phyloP scores from a whole-genome alignment of 2,888 invertebrate genomes.

The Lasius fuliginosus region DNA sequence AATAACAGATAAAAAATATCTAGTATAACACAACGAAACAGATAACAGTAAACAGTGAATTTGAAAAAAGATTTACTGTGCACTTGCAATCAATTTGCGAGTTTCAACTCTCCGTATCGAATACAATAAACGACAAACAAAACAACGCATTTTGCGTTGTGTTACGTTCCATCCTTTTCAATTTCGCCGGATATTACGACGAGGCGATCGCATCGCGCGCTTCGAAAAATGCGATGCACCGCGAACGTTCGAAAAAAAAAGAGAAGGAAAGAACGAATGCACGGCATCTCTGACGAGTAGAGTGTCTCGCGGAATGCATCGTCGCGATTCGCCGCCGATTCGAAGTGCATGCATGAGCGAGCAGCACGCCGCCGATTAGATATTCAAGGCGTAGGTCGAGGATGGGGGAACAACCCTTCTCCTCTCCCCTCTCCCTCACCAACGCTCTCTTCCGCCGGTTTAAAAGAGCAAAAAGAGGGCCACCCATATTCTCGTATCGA shows the following conservation, averaged over 20 bases:
- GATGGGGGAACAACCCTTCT: slow-evolving; percentile 43
- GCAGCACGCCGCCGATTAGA: slow-evolving; percentile 74
- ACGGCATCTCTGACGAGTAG: slow-evolving; percentile 52
- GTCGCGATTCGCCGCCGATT: slow-evolving; percentile 48
- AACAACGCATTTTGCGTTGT: slow-evolving; percentile 35
- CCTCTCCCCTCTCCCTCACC: slow-evolving; percentile 34
- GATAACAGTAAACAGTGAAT: neutral
- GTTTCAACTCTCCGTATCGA: slow-evolving; percentile 14
- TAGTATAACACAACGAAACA: neutral
- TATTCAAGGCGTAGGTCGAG: slow-evolving; percentile 73
- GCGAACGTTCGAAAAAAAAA: slow-evolving; percentile 27
- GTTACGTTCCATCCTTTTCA: slow-evolving; percentile 40
- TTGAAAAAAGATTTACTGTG: neutral
- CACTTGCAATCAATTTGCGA: slow-evolving; percentile 35
- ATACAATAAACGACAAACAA: slow-evolving; percentile 42
- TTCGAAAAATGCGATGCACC: slow-evolving; percentile 53
- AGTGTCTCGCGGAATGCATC: slow-evolving; percentile 50
- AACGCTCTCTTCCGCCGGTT: neutral
- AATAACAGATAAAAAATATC: neutral
- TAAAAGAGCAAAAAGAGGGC: slow-evolving; percentile 23
- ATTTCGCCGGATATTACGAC: slow-evolving; percentile 49
- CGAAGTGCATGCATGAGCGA: slow-evolving; percentile 71
- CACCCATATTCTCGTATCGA: slow-evolving; percentile 77
- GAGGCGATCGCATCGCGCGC: slow-evolving; percentile 41
- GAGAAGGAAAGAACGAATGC: slow-evolving; percentile 30